Evolutionary conservation across 2,888 invertebrate species (phyloP).

Genomic region (Cylindroiulus punctatus): DNA sequence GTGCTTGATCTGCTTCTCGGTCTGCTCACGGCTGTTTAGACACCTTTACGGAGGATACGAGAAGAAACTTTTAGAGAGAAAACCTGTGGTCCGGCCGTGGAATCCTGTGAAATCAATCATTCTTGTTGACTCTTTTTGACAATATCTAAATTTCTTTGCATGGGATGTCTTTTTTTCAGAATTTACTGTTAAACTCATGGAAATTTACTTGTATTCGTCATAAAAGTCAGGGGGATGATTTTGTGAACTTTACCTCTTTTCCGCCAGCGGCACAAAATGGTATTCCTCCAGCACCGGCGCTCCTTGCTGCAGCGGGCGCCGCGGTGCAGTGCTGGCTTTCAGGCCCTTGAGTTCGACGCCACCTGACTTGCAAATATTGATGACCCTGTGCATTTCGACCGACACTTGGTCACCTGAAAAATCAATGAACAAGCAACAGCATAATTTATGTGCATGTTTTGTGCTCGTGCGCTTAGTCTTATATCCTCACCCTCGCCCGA

Average conservation of each 20-base stretch:
- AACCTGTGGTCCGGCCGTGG: no score
- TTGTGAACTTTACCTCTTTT: conserved; percentile 59
- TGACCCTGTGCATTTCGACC: conserved; percentile 76
- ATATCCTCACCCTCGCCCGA: not conserved
- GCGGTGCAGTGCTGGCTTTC: conserved; percentile 88
- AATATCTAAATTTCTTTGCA: no score
- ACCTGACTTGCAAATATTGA: conserved; percentile 80
- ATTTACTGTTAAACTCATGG: no score
- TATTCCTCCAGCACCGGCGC: conserved; percentile 86
- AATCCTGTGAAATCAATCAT: no score
- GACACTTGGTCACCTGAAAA: conserved; percentile 67
- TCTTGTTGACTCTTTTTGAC: no score
- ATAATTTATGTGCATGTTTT: no score
- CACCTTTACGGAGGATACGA: not conserved
- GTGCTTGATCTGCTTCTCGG: conserved; percentile 43
- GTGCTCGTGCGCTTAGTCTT: not conserved
- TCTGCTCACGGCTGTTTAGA: conserved; percentile 2
- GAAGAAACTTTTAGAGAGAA: no score
- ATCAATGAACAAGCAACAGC: no score
- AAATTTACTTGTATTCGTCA: no score
- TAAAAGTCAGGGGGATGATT: no score
- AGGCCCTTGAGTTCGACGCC: conserved; percentile 89
- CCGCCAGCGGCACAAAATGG: conserved; percentile 78
- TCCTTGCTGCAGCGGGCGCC: conserved; percentile 77
- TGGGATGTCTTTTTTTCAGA: no score